Conservation (phyloP, 2,888 invertebrate genomes). For the Flexamia atlantica region DNA sequence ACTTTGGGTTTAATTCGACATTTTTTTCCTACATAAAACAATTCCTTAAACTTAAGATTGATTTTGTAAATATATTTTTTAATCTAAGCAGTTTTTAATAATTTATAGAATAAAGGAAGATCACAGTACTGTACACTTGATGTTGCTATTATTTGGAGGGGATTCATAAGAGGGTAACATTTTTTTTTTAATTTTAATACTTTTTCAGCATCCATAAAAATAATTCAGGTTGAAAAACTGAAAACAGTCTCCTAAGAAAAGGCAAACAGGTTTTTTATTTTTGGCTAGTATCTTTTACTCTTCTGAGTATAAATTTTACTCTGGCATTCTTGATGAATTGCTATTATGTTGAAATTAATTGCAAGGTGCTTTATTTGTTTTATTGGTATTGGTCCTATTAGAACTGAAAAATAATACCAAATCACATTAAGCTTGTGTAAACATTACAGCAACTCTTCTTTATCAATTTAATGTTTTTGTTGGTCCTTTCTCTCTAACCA, state of each 20-base stretch:
- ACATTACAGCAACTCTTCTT: background rate
- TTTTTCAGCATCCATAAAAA: no score
- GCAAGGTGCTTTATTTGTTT: conserved; percentile 4
- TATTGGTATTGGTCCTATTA: background rate
- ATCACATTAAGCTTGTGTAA: background rate
- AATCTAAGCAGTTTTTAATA: conserved; percentile 8
- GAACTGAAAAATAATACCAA: background rate
- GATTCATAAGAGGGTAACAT: conserved; percentile 12
- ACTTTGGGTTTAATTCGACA: background rate
- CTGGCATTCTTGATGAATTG: background rate
- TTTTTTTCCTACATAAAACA: background rate
- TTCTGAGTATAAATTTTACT: background rate
- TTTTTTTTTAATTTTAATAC: background rate
- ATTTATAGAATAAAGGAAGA: background rate
- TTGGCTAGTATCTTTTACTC: background rate
- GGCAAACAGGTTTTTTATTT: background rate
- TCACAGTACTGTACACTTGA: no score
- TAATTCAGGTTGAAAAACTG: no score
- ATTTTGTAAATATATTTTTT: conserved; percentile 27
- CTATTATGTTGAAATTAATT: background rate
- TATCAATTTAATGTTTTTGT: background rate
- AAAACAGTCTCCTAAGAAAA: background rate
- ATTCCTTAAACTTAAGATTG: background rate
- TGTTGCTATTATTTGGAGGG: conserved; percentile 9
- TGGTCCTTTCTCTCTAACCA: background rate